Percentiles rank a stretch among this genome's conserved stretches.
phyloP scores from a whole-genome alignment of 2,113 vertebrate species.

The Charina bottae region DNA sequence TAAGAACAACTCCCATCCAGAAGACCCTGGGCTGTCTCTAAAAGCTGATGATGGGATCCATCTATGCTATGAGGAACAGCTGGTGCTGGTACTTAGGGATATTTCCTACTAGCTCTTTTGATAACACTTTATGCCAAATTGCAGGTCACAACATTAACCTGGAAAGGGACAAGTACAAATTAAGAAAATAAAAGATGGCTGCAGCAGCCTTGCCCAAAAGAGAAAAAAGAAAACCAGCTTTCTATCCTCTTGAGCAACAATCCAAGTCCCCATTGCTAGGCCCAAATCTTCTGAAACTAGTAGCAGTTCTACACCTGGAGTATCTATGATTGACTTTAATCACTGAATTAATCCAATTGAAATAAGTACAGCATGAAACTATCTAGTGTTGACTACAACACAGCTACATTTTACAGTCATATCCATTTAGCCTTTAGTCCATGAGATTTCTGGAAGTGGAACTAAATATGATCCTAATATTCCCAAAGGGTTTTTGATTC shows the following conservation, averaged over 20 bases:
- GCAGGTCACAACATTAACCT: not conserved
- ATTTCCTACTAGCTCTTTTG: not conserved
- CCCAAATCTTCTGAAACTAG: not conserved
- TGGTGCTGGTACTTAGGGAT: not conserved
- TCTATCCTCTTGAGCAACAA: not conserved
- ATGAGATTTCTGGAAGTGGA: too few species aligned
- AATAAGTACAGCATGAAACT: not conserved
- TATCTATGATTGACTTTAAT: not conserved
- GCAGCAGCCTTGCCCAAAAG: not conserved
- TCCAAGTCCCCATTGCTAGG: not conserved
- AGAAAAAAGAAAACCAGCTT: not conserved
- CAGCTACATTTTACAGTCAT: slow-evolving; percentile 19
- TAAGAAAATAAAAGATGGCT: not conserved
- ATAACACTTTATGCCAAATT: not conserved
- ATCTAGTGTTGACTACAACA: not conserved
- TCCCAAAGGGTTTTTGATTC: not conserved
- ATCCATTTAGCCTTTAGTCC: too few species aligned
- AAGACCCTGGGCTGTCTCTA: not conserved
- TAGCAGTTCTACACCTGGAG: not conserved
- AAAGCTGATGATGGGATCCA: not conserved
- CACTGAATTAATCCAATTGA: not conserved
- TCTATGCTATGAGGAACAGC: not conserved
- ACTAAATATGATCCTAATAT: too few species aligned
- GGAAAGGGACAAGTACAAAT: not conserved
- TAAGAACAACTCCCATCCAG: not conserved